Evolutionary conservation across 1,140 invertebrate genomes (phyloP).

Genomic region (Hermatobates lingyangjiaoensis): DNA sequence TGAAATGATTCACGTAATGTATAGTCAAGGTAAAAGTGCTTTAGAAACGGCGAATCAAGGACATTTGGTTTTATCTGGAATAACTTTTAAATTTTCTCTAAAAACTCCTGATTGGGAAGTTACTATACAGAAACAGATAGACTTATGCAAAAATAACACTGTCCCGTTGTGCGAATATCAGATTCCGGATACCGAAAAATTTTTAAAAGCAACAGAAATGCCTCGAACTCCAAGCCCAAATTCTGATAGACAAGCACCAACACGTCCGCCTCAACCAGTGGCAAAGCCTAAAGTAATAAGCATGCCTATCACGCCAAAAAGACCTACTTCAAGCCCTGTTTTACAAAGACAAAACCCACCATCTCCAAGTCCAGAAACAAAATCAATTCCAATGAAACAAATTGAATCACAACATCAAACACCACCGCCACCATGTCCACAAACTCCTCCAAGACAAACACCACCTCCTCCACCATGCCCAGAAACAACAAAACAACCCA

Average conservation of each 20-base stretch:
- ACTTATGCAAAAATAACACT: slow-evolving; percentile 10
- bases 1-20: slow-evolving; percentile 72
- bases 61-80: slow-evolving; percentile 1
- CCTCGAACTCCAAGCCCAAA: too few relatives aligned
- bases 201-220: neutral
- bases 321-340: neutral
- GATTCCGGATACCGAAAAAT: neutral
- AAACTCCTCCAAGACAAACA: neutral
- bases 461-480: neutral
- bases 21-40: slow-evolving; percentile 65
- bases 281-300: slow-evolving; percentile 2
- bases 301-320: slow-evolving; percentile 19
- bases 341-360: neutral
- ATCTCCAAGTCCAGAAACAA: neutral
- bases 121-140: slow-evolving; percentile 2
- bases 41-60: slow-evolving; percentile 43
- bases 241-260: neutral
- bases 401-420: neutral
- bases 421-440: neutral
- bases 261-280: neutral
- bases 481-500: too few relatives aligned
- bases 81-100: slow-evolving; percentile 4
- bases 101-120: slow-evolving; percentile 5
- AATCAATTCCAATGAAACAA: too few relatives aligned
- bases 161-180: slow-evolving; percentile 9